Base-by-base conservation (phyloP, 2,888 invertebrate species). In the Tipula lateralis region DNA sequence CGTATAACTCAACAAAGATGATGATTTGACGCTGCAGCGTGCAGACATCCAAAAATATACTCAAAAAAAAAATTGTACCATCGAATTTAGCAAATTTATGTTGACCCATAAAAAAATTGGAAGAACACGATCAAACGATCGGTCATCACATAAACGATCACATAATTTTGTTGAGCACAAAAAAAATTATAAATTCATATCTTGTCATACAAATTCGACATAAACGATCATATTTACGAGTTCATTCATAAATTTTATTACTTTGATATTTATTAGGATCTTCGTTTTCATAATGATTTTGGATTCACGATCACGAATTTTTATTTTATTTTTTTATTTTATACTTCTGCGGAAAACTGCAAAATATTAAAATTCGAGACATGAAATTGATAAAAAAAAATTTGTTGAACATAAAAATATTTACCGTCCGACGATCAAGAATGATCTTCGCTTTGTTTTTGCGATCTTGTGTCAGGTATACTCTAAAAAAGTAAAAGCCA, bases 131-230 rank as follows among this genome's bases (percentile, higher is more conserved):
- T 24, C 66, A 66, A 66, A 66, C 39, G 5, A 5, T 44, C 13
- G 44, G 5, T 44, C 66, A 24, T 66, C 66, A 66, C 9, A 66
- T 24, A 66, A 24, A 66, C 66, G 66, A 24, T 66, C 66, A n/a
- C n/a, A 66, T 66, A 66, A 66, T 50, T 50, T 50, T 50, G 19
- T 16, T 50, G 19, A 12, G 6, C 50, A 50, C 19, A 44, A 16
- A 16, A 66, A 66, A 66, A 24, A 66, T 66, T 66, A 66, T 24
- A 66, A 66, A 66, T 66, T 66, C 66, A 66, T 66, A 66, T 66
- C 66, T 66, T 66, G 66, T 66, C 66, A 66, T 66, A 66, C 66
- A 66, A 66, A 66, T 66, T 66, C 66, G 66, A 66, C 66, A 66
- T 66, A 66, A 66, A 66, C 24, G 66, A 66, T 66, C 24, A 19